A percentile compares a stretch with the other conserved stretches of the same genome.
phyloP scores from a whole-genome alignment of 2,888 invertebrate species.

The Drosophila gaucha region DNA sequence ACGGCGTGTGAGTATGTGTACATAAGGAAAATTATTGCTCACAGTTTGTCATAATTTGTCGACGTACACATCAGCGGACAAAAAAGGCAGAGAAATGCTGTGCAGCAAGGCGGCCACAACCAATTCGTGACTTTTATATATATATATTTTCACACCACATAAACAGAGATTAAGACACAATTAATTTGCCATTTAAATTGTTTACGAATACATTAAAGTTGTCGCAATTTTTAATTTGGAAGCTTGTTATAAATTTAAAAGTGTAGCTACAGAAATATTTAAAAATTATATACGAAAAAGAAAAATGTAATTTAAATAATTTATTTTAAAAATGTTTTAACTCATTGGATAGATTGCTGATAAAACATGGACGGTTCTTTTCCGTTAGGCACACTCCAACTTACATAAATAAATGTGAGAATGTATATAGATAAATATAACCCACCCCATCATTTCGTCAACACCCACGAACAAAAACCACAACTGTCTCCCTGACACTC shows the following conservation, averaged over 20 bases:
- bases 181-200: slow-evolving; percentile 45
- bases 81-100: slow-evolving; percentile 12
- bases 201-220: slow-evolving; percentile 61
- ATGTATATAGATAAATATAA: background rate
- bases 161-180: slow-evolving; percentile 49
- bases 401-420: too few relatives aligned
- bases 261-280: slow-evolving; percentile 17
- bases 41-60: slow-evolving; percentile 74
- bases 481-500: slow-evolving; percentile 44
- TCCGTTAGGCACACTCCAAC: too few relatives aligned
- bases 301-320: background rate
- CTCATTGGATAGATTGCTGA: slow-evolving; percentile 1
- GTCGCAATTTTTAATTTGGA: slow-evolving; percentile 4
- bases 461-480: slow-evolving; percentile 56
- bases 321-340: background rate
- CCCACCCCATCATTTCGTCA: slow-evolving; percentile 22
- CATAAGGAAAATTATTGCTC: slow-evolving; percentile 47
- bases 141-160: slow-evolving; percentile 31
- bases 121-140: slow-evolving; percentile 16
- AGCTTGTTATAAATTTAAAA: background rate
- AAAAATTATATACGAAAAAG: slow-evolving; percentile 13
- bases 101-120: slow-evolving; percentile 13
- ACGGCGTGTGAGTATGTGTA: slow-evolving; percentile 5
- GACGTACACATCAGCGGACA: slow-evolving; percentile 11
- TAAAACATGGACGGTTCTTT: slow-evolving; percentile 10